These are phyloP conservation scores for Drosophila greeni DNA, from an alignment of 2,888 invertebrate genomes.

Conservation along the genomic window DNA sequence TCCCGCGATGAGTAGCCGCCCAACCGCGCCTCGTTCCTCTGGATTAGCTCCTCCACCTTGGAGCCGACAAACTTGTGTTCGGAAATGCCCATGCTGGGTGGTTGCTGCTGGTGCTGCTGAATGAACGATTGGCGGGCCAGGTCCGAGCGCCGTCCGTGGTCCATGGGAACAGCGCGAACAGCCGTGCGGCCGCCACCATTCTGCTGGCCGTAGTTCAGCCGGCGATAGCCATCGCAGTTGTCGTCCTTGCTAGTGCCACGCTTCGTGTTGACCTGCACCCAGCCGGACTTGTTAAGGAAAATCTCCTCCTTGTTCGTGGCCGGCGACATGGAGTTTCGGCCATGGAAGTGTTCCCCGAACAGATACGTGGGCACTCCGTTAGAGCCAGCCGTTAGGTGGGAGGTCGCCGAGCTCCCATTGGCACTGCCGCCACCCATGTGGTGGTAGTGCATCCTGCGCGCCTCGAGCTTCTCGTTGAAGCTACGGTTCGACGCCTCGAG, in stretches of 20 bases:
- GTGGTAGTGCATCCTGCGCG: constrained; percentile 79
- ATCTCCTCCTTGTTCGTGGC: constrained; percentile 75
- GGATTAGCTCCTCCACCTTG: constrained; percentile 79
- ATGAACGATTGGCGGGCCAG: constrained; percentile 55
- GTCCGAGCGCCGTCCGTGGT: constrained; percentile 52
- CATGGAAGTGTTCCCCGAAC: constrained; percentile 76
- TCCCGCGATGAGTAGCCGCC: constrained; percentile 55
- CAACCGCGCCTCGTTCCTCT: constrained; percentile 76
- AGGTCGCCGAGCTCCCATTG: constrained; percentile 19
- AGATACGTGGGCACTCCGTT: constrained; percentile 76
- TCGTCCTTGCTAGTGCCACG: constrained; percentile 74
- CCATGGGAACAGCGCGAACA: constrained; percentile 71
- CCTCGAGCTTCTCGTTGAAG: constrained; percentile 78
- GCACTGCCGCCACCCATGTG: constrained; percentile 64
- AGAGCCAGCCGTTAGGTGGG: constrained; percentile 37
- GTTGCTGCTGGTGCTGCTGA: constrained; percentile 56
- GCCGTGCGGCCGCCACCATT: constrained; percentile 58
- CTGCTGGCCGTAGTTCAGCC: constrained; percentile 67
- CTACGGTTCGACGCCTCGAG: constrained; percentile 76
- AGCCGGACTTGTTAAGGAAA: constrained; percentile 79
- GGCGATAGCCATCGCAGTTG: constrained; percentile 61
- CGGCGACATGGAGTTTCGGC: constrained; percentile 53
- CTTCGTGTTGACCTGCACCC: constrained; percentile 80
- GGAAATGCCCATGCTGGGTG: constrained; percentile 37
- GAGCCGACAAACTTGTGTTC: constrained; percentile 73